A percentile compares a stretch with the other conserved stretches of the same genome.
Evolutionary conservation across 2,797 vertebrate species (phyloP).

Genomic region (Acomys russatus): DNA sequence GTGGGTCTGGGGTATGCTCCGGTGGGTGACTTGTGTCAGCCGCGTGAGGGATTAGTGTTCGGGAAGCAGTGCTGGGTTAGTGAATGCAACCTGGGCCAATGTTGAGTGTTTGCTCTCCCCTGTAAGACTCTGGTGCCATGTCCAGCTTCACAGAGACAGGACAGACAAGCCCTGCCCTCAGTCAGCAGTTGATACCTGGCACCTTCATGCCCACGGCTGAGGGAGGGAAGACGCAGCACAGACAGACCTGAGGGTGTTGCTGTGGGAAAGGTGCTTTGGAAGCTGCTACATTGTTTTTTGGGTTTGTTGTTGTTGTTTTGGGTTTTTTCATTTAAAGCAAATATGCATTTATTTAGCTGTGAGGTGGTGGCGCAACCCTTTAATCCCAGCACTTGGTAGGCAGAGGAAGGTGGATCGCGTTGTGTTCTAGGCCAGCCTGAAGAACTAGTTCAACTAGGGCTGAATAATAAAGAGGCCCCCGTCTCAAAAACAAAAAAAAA

Average conservation of each 20-base stretch:
- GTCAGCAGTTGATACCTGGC: accelerated
- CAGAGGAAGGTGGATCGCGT: not conserved
- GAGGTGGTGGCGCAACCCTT: not conserved
- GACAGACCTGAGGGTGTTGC: not conserved
- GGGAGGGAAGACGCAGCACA: not conserved
- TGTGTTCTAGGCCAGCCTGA: not conserved
- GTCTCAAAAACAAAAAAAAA: not conserved
- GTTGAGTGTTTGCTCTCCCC: not conserved
- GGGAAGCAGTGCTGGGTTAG: not conserved
- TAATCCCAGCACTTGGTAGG: not conserved
- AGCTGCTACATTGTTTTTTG: not conserved
- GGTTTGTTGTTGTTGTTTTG: no score
- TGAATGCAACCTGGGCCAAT: not conserved
- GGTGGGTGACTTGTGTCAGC: not conserved
- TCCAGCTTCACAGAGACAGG: not conserved
- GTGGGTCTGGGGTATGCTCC: not conserved
- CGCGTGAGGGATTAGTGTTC: not conserved
- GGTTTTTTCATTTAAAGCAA: not conserved
- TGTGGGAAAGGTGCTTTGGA: not conserved
- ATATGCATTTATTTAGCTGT: not conserved
- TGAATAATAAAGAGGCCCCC: not conserved
- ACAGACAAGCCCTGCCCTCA: not conserved
- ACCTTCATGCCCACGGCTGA: not conserved
- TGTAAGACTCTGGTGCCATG: not conserved
- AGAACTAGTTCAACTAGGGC: not conserved